A percentile compares a stretch with the other conserved stretches of the same genome.
Evolutionary conservation across 2,797 vertebrate genomes (phyloP).

Genomic region (Erithacus rubecula): DNA sequence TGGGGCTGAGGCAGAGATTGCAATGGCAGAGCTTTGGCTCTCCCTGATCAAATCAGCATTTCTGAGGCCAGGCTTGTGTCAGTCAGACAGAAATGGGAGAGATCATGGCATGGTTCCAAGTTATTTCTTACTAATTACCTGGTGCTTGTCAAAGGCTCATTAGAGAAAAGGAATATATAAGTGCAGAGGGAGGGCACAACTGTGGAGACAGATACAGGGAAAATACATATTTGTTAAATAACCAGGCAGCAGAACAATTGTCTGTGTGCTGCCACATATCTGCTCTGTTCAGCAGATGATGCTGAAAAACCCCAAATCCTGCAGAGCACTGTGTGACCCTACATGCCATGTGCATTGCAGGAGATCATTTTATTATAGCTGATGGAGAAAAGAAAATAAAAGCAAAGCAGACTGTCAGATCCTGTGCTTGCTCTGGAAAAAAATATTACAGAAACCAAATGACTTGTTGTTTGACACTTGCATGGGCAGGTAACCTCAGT

Average conservation of each 20-base stretch:
- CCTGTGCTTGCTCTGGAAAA: not conserved
- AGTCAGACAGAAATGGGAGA: too few species aligned
- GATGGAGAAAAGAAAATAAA: not conserved
- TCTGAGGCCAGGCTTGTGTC: too few species aligned
- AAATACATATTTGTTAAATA: not conserved
- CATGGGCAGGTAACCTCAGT: not conserved
- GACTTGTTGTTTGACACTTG: not conserved
- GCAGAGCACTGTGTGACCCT: not conserved
- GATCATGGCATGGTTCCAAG: too few species aligned
- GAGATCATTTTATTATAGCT: not conserved
- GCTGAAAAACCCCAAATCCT: too few species aligned
- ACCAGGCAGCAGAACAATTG: not conserved
- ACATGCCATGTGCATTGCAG: not conserved
- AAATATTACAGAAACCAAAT: not conserved
- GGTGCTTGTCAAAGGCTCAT: not conserved
- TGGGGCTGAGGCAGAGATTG: too few species aligned
- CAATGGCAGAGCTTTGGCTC: too few species aligned
- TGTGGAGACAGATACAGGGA: not conserved
- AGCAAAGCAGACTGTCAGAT: not conserved
- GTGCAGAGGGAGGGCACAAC: not conserved
- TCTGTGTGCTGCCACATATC: fast-evolving
- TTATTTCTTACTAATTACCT: not conserved
- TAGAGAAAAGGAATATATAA: not conserved
- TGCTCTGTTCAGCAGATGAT: not conserved
- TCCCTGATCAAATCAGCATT: too few species aligned